Evolutionary conservation across 2,797 vertebrate species (phyloP).

Genomic region (Protonibea diacanthus): DNA sequence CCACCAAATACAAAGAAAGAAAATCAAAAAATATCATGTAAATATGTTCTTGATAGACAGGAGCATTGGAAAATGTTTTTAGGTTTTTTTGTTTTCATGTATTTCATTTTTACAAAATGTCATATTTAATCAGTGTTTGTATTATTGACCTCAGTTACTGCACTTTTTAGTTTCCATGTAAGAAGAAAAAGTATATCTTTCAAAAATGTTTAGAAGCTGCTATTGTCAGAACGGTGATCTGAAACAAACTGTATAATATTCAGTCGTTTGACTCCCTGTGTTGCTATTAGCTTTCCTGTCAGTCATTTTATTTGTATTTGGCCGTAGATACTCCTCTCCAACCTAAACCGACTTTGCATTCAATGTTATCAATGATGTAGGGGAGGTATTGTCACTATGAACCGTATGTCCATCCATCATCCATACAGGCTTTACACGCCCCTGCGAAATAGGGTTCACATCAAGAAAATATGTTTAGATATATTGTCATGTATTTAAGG

Average conservation of each 20-base stretch:
- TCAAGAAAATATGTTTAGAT: conserved; percentile 26
- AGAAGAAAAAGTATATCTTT: conserved; percentile 79
- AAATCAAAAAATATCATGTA: conserved; percentile 57
- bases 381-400: conserved; percentile 50
- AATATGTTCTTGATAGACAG: conserved; percentile 66
- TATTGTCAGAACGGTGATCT: conserved; percentile 87
- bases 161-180: conserved; percentile 89
- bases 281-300: conserved; percentile 75
- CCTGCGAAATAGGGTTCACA: conserved; percentile 25
- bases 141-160: conserved; percentile 92
- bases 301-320: conserved; percentile 66
- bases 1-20: conserved; percentile 60
- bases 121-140: conserved; percentile 89
- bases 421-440: conserved; percentile 30
- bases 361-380: conserved; percentile 55
- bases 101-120: conserved; percentile 81
- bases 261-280: conserved; percentile 71
- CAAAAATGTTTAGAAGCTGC: conserved; percentile 88
- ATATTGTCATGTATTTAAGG: conserved; percentile 48
- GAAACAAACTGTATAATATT: conserved; percentile 78
- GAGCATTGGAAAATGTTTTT: conserved; percentile 53
- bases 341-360: conserved; percentile 60
- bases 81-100: conserved; percentile 66
- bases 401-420: conserved; percentile 37
- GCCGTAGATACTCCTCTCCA: conserved; percentile 50